These are phyloP conservation scores for Erynnis tages DNA, from an alignment of 2,888 invertebrate species.

Conservation along the genomic window DNA sequence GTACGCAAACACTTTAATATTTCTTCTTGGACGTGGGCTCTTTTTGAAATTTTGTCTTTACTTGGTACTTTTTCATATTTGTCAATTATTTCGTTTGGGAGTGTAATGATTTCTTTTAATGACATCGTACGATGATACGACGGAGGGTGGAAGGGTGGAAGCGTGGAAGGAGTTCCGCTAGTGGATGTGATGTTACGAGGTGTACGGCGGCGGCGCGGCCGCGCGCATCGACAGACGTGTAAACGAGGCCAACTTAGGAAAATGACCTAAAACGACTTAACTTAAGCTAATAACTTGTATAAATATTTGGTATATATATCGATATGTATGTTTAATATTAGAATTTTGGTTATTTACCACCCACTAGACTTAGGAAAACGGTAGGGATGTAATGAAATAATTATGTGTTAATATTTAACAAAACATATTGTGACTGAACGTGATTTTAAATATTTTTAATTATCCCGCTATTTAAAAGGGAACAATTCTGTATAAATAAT, in stretches of 20 bases:
- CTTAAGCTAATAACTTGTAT: constrained; percentile 81
- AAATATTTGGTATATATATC: constrained; percentile 81
- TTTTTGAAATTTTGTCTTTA: constrained; percentile 58
- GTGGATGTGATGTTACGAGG: constrained; percentile 34
- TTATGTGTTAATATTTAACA: constrained; percentile 79
- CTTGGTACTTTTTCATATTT: constrained; percentile 46
- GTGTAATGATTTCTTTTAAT: constrained; percentile 74
- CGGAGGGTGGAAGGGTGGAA: constrained; percentile 38
- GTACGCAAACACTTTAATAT: constrained; percentile 54
- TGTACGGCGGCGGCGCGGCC: constrained; percentile 37
- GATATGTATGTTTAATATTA: constrained; percentile 81
- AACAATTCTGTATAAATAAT: constrained; percentile 74
- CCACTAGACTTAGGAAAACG: constrained; percentile 79
- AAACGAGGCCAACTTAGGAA: constrained; percentile 77
- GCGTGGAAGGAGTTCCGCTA: constrained; percentile 42
- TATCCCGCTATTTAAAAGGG: constrained; percentile 66
- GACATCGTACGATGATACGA: constrained; percentile 39
- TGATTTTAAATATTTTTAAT: constrained; percentile 73
- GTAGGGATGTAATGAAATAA: constrained; percentile 77
- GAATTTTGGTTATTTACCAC: constrained; percentile 81
- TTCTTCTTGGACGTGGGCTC: constrained; percentile 73
- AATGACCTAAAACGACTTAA: constrained; percentile 79
- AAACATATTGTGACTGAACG: constrained; percentile 78
- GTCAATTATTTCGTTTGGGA: constrained; percentile 40
- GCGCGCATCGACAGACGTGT: constrained; percentile 71